phyloP scores from a whole-genome alignment of 2,113 vertebrate genomes.

The Oncorhynchus tshawytscha region DNA sequence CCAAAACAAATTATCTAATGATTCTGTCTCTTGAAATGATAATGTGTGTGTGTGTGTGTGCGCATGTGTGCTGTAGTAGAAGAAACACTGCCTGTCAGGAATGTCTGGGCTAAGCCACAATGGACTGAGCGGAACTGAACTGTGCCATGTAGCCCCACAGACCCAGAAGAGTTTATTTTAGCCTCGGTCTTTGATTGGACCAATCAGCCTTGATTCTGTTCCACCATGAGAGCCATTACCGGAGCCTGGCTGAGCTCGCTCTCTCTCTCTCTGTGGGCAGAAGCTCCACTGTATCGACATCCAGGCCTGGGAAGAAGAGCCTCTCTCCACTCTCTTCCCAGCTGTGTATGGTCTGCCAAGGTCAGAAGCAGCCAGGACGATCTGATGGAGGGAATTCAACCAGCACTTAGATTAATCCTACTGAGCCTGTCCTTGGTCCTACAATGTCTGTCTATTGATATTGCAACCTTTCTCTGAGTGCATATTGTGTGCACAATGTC shows the following conservation, averaged over 20 bases:
- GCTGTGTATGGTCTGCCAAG: conserved; percentile 16
- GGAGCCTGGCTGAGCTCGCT: neutral
- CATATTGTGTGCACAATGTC: neutral
- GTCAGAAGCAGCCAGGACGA: conserved; percentile 2
- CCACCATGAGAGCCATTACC: neutral
- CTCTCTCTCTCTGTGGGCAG: too few species aligned
- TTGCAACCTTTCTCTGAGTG: neutral
- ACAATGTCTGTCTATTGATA: neutral
- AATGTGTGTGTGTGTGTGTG: conserved; percentile 13
- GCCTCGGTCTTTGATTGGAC: conserved; percentile 1
- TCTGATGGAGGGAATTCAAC: neutral
- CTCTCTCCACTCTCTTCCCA: neutral
- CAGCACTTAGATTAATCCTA: neutral
- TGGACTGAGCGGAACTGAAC: neutral
- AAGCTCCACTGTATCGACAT: conserved; percentile 3
- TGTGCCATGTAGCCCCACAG: neutral
- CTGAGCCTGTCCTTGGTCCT: neutral
- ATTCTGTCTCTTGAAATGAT: too few species aligned
- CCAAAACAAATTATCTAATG: too few species aligned
- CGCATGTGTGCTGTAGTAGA: conserved; percentile 13
- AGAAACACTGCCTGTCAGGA: neutral
- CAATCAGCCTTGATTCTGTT: neutral
- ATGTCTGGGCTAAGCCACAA: neutral
- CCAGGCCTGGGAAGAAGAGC: neutral
- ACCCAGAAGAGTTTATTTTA: conserved; percentile 19